Evolutionary conservation across 1,140 invertebrate genomes (phyloP), one percentile per base, ranked within the genome.

Genomic region (Contarinia nasturtii): DNA sequence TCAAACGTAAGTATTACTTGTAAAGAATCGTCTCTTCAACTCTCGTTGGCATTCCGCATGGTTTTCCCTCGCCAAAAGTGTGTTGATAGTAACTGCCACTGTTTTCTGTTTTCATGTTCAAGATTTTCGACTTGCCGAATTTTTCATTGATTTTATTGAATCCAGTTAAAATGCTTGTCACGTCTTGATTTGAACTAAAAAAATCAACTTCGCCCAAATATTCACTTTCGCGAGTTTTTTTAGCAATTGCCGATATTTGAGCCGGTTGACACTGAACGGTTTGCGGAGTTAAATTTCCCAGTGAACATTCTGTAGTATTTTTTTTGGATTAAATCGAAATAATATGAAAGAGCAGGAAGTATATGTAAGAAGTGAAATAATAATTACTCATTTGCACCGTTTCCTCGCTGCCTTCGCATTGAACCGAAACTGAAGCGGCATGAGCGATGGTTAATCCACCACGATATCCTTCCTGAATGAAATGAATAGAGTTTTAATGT

Each of bases 371-470:
- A n/a, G n/a, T n/a, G n/a, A n/a, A n/a, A 5, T 38, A 43, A 20
- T 5, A 21, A 2, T 44, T 27, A 44, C 43, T 2, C 59, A 64
- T 63, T 52, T 63, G 59, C 12, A 63, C 55, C 33, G 61, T 59
- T 52, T 55, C 47, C 56, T 61, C 1, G 58, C 58, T 33, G 59
- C 58, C 19, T 43, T 83, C 77, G 54, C 79, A 82, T 38, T 77
- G 73, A 40, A 77, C 76, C 44, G 65, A 70, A 0, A 82, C 77
- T 1, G 71, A 70, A 2, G 81, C 79, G 0, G 81, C 82, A 56
- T 86, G 82, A 1, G 77, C 79, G 20, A 86, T 82, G 0, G 79
- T 83, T 1, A 85, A 66, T 2, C 83, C 83, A 7, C 77, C 70
- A 38, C 82, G 64, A 64, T 86, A 86, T 0, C 82, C 82, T 5